A percentile compares a stretch with the other conserved stretches of the same genome.
phyloP scores from a whole-genome alignment of 1,140 invertebrate species.

The Drosophila varians region DNA sequence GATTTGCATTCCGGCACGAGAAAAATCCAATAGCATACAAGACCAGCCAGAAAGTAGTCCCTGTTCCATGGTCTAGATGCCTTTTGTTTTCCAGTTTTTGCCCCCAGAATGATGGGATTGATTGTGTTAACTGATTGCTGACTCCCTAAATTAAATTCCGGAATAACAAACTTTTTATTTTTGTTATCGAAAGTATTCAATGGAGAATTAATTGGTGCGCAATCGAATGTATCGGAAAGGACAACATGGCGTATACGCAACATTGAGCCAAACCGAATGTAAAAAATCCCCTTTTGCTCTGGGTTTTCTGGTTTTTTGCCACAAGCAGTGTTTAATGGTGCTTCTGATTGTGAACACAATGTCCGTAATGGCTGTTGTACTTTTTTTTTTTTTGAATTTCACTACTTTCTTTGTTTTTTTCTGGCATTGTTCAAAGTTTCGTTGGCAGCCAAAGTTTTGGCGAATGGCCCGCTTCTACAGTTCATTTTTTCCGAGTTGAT shows the following conservation, averaged over 20 bases:
- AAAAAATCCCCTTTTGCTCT: background rate
- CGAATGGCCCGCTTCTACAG: conserved; percentile 3
- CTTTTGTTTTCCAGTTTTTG: background rate
- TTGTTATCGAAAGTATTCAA: background rate
- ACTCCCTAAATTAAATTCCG: background rate
- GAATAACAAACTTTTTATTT: background rate
- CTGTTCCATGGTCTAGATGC: conserved; percentile 47
- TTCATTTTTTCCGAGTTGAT: conserved; percentile 12
- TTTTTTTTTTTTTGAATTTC: conserved; percentile 1
- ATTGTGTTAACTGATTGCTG: background rate
- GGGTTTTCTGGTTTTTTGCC: background rate
- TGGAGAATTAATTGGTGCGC: background rate
- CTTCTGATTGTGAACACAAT: background rate
- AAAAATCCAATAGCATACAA: background rate
- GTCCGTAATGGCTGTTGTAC: background rate
- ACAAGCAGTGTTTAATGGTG: background rate
- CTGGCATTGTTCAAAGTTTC: conserved; percentile 21
- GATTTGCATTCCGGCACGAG: conserved; percentile 54
- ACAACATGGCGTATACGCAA: conserved; percentile 8
- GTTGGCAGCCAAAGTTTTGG: conserved; percentile 4
- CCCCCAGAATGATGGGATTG: background rate
- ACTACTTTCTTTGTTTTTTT: conserved; percentile 17
- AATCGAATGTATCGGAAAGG: background rate
- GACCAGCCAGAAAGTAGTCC: background rate
- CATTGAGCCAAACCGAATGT: background rate